phyloP scores from a whole-genome alignment of 2,113 vertebrate species.

The Andinoacara biseriatus region DNA sequence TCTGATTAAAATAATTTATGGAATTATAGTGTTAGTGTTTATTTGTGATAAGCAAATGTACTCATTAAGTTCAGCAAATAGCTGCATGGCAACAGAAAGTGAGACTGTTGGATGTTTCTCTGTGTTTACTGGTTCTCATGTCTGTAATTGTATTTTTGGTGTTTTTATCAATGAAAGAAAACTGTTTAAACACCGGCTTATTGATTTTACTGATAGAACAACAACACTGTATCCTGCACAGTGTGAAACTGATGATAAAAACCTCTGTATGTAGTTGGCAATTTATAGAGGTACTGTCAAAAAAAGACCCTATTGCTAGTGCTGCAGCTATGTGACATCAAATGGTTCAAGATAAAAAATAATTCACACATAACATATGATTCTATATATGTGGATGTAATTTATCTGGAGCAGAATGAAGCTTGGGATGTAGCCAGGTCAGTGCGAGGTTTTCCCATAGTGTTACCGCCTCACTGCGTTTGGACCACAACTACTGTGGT shows the following conservation, averaged over 20 bases:
- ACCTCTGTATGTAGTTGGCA: background rate
- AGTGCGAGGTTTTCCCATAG: background rate
- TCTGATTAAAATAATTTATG: background rate
- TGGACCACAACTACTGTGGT: background rate
- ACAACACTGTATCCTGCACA: too few species aligned
- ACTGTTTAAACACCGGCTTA: background rate
- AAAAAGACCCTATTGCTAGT: background rate
- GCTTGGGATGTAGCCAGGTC: background rate
- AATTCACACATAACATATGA: background rate
- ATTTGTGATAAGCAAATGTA: background rate
- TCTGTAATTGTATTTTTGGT: background rate
- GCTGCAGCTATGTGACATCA: background rate
- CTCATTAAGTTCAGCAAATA: background rate
- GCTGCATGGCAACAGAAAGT: background rate
- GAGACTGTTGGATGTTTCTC: background rate
- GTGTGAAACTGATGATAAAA: background rate
- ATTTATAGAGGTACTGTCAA: background rate
- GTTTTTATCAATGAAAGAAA: slow-evolving; percentile 3
- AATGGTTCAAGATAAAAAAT: background rate
- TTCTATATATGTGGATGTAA: background rate
- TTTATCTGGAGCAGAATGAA: background rate
- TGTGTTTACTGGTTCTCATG: background rate
- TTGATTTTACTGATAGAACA: background rate
- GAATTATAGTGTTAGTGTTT: background rate
- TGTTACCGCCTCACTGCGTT: background rate